Evolutionary conservation across 2,888 invertebrate species (phyloP).

Genomic region (Panzeria rudis): DNA sequence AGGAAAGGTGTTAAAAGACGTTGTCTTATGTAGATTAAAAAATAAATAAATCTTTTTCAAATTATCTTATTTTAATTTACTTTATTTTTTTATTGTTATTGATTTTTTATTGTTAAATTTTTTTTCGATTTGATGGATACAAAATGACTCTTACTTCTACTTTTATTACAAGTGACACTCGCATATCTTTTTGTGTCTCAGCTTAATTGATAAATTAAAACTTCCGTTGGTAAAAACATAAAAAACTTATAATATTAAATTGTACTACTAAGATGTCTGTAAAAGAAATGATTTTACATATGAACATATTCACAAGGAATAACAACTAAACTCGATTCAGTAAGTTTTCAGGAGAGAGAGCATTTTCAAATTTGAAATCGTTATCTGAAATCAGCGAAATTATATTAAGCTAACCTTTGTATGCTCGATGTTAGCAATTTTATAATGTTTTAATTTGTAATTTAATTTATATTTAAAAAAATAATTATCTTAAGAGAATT

Average conservation of each 20-base stretch:
- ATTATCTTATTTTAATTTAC: conserved; percentile 29
- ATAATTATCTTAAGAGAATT: too few species aligned
- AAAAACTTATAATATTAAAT: background rate
- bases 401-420: too few species aligned
- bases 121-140: conserved; percentile 18
- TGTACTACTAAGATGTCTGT: background rate
- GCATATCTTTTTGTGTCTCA: conserved; percentile 7
- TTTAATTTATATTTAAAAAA: too few species aligned
- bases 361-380: too few species aligned
- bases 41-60: conserved; percentile 9
- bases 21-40: conserved; percentile 53
- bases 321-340: too few species aligned
- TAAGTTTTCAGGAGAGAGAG: too few species aligned
- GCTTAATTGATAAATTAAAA: conserved; percentile 8
- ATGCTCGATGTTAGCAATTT: too few species aligned
- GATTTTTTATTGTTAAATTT: background rate
- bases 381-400: too few species aligned
- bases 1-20: conserved; percentile 51
- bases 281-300: too few species aligned
- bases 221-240: conserved; percentile 36
- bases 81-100: background rate
- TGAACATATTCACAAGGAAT: too few species aligned
- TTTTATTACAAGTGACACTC: conserved; percentile 45
- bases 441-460: too few species aligned
- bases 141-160: conserved; percentile 38